These are phyloP conservation scores for Bombus sibiricus DNA, from an alignment of 1,140 invertebrate genomes.

Conservation along the genomic window DNA sequence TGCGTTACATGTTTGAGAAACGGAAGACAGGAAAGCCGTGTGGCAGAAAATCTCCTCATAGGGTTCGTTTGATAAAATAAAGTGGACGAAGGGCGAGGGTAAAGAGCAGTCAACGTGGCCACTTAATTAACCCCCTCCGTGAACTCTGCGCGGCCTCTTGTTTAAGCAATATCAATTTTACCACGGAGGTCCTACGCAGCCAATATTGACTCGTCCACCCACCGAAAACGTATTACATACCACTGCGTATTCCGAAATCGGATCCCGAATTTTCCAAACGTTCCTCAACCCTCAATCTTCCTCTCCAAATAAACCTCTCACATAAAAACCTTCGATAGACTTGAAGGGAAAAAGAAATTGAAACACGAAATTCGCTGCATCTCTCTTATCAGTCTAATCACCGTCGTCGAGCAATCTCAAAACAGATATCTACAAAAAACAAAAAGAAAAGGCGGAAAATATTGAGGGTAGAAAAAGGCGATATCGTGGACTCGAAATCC, in stretches of 20 bases:
- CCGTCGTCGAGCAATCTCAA: not conserved
- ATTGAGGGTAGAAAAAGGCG: not conserved
- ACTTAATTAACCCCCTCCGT: conserved; percentile 52
- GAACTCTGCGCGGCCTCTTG: conserved; percentile 10
- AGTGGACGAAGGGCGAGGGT: not conserved
- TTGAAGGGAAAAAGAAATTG: not conserved
- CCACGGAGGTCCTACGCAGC: not conserved
- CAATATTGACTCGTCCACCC: conserved; percentile 40
- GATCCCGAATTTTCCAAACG: conserved; percentile 11
- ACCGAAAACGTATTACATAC: not conserved
- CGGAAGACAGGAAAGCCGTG: conserved; percentile 2
- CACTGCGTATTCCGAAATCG: conserved; percentile 13
- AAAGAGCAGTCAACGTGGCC: conserved; percentile 4
- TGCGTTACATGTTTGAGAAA: not conserved
- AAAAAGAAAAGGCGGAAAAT: not conserved
- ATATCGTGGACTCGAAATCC: conserved; percentile 32
- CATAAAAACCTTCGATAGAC: not conserved
- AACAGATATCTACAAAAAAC: not conserved
- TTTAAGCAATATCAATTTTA: conserved; percentile 56
- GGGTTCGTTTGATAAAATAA: conserved; percentile 48
- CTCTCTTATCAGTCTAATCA: not conserved
- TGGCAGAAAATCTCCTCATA: not conserved
- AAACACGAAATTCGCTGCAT: not conserved
- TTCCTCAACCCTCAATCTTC: not conserved
- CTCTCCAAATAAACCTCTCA: not conserved